These are phyloP conservation scores for Carassius auratus DNA, from an alignment of 2,113 vertebrate species.

Conservation along the genomic window DNA sequence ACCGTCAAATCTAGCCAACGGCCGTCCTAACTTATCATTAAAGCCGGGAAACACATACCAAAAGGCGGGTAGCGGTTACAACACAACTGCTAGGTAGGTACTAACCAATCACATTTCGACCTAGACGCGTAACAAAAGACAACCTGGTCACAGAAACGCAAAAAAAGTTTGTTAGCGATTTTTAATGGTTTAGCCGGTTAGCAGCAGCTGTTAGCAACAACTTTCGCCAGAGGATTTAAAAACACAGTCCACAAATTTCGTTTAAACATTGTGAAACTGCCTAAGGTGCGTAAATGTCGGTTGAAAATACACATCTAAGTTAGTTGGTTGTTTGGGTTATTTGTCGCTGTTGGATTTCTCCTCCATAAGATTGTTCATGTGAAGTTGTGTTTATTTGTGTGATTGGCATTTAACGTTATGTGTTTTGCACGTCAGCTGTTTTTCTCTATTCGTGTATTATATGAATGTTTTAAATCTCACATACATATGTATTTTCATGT, in stretches of 20 bases:
- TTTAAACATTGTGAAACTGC: background rate
- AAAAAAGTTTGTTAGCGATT: conserved; percentile 25
- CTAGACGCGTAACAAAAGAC: background rate
- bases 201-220: conserved; percentile 26
- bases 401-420: background rate
- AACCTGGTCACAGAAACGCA: no score
- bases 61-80: conserved; percentile 51
- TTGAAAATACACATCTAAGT: no score
- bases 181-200: conserved; percentile 39
- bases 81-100: conserved; percentile 28
- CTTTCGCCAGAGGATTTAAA: conserved; percentile 10
- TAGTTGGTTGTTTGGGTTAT: background rate
- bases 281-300: background rate
- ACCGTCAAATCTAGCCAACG: conserved; percentile 60
- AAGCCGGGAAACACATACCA: conserved; percentile 69
- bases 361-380: background rate
- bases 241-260: no score
- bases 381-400: background rate
- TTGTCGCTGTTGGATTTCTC: background rate
- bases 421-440: background rate
- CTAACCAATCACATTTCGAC: background rate
- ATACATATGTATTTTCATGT: background rate
- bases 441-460: background rate
- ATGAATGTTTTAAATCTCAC: background rate
- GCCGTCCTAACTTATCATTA: conserved; percentile 58